phyloP scores from a whole-genome alignment of 2,797 vertebrate genomes.

The Acanthurus leucopareius region DNA sequence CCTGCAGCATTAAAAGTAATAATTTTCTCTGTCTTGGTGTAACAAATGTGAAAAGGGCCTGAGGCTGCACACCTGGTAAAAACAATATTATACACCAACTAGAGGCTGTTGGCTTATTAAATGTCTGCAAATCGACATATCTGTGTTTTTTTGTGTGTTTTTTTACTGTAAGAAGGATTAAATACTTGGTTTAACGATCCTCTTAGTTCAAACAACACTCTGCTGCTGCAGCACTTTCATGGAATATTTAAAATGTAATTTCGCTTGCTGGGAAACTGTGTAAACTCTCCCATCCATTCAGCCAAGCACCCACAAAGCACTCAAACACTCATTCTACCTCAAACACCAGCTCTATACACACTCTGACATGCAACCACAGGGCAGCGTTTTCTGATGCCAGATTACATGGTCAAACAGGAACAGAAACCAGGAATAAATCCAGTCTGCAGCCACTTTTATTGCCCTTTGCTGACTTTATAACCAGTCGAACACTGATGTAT shows the following conservation, averaged over 20 bases:
- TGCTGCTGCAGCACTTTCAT: slow-evolving; percentile 42
- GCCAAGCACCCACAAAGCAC: slow-evolving; percentile 4
- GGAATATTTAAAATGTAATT: slow-evolving; percentile 58
- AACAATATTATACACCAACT: not conserved
- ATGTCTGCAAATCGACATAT: no score
- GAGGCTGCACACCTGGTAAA: not conserved
- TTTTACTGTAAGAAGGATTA: slow-evolving; percentile 33
- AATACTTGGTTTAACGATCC: slow-evolving; percentile 58
- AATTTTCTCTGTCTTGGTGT: not conserved
- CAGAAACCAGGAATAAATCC: not conserved
- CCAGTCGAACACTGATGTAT: slow-evolving; percentile 1
- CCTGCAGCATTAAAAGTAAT: not conserved
- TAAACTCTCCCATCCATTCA: slow-evolving; percentile 24
- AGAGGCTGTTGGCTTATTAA: not conserved
- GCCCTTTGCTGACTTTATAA: slow-evolving; percentile 2
- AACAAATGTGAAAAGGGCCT: not conserved
- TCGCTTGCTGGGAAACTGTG: slow-evolving; percentile 17
- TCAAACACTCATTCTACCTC: slow-evolving; percentile 18
- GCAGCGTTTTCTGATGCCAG: slow-evolving; percentile 12
- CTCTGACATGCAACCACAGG: not conserved
- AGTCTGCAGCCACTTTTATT: slow-evolving; percentile 1
- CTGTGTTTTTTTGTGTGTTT: no score
- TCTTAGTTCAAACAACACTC: slow-evolving; percentile 46
- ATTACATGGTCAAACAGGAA: slow-evolving; percentile 11
- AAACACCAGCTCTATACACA: slow-evolving; percentile 5